Percentiles rank a stretch among this genome's conserved stretches.
Evolutionary conservation across 1,140 invertebrate genomes (phyloP).

Genomic region (Rhynchophorus ferrugineus): DNA sequence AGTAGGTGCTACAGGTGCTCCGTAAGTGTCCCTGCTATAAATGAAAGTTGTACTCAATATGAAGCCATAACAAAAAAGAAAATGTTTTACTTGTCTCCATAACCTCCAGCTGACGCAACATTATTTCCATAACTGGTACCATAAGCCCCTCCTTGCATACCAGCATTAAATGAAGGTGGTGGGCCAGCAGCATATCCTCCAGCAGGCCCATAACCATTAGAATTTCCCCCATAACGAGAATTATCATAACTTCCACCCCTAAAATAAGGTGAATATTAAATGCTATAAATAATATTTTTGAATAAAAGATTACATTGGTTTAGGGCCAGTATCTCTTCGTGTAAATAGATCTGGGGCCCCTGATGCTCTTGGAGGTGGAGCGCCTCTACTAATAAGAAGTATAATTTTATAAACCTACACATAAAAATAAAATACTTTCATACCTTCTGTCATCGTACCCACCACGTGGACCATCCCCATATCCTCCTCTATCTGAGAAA

Average conservation of each 20-base stretch:
- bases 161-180: constrained; percentile 5
- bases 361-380: neutral
- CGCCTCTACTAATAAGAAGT: neutral
- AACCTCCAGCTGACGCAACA: constrained; percentile 13
- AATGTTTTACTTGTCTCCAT: constrained; percentile 22
- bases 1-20: constrained; percentile 6
- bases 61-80: neutral
- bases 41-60: neutral
- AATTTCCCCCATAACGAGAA: neutral
- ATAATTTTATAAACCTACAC: neutral
- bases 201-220: neutral
- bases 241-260: neutral
- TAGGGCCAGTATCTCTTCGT: constrained; percentile 32
- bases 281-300: neutral
- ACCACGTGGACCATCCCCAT: constrained; percentile 23
- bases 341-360: constrained; percentile 32
- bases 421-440: neutral
- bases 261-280: neutral
- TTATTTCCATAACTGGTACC: constrained; percentile 14
- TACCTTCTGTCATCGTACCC: constrained; percentile 29
- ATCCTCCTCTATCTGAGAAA: constrained; percentile 29
- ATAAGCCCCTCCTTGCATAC: constrained; percentile 9
- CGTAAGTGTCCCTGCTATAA: constrained; percentile 14
- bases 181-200: constrained; percentile 20
- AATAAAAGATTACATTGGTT: constrained; percentile 31